Evolutionary conservation across 2,113 vertebrate species (phyloP).

Genomic region (Orycteropus afer): DNA sequence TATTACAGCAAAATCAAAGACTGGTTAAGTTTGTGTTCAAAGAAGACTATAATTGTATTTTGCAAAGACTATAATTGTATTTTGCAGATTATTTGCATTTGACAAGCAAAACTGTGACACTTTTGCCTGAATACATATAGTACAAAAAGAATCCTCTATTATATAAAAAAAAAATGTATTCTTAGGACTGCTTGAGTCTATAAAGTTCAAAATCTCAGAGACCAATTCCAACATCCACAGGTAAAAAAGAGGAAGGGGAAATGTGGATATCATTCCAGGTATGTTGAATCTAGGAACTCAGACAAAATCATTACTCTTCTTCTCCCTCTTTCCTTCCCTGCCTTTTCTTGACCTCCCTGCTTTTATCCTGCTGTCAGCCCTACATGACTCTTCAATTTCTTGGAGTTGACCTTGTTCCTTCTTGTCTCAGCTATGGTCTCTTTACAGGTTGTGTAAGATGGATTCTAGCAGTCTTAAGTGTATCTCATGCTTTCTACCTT

Average conservation of each 20-base stretch:
- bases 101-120: background rate
- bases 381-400: background rate
- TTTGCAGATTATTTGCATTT: conserved; percentile 2
- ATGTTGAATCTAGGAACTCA: background rate
- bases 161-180: background rate
- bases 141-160: background rate
- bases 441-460: background rate
- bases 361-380: background rate
- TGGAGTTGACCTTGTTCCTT: background rate
- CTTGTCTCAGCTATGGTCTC: background rate
- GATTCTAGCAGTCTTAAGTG: background rate
- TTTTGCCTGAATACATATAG: background rate
- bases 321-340: background rate
- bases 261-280: background rate
- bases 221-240: background rate
- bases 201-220: background rate
- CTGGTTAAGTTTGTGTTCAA: background rate
- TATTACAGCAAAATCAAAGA: background rate
- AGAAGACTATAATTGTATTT: background rate
- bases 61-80: background rate
- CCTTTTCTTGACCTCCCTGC: background rate
- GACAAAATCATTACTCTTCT: background rate
- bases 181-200: background rate
- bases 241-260: background rate
- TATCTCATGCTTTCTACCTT: background rate